Evolutionary conservation across 2,113 vertebrate genomes (phyloP).

Genomic region (Probosciger aterrimus): DNA sequence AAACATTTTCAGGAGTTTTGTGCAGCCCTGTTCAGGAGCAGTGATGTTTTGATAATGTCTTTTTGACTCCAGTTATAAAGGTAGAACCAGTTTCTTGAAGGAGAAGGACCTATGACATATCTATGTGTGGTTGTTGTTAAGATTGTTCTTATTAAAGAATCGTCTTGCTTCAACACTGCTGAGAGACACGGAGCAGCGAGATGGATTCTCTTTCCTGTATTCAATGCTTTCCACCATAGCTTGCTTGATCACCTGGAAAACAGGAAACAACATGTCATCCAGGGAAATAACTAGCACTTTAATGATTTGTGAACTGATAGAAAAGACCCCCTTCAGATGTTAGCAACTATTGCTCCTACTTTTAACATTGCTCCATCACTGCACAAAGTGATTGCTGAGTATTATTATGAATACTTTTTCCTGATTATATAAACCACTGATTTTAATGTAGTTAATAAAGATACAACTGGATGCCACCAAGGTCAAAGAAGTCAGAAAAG

Average conservation of each 20-base stretch:
- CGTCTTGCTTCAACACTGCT: constrained; percentile 84
- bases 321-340: not conserved
- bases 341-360: not conserved
- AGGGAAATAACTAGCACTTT: not conserved
- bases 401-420: not conserved
- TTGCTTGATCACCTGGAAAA: constrained; percentile 86
- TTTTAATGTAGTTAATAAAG: not conserved
- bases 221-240: constrained; percentile 87
- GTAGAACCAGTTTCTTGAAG: not conserved
- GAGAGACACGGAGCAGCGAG: constrained; percentile 79
- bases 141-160: constrained; percentile 78
- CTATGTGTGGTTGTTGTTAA: constrained; percentile 65
- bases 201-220: constrained; percentile 84
- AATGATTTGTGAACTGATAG: fast-evolving
- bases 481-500: not conserved
- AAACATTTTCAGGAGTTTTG: not conserved
- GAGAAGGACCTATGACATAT: not conserved
- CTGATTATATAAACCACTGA: not conserved
- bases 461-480: not conserved
- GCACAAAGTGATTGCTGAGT: not conserved
- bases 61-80: constrained; percentile 6
- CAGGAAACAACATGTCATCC: not conserved
- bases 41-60: not conserved
- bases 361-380: not conserved
- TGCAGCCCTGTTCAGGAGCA: not conserved